These are phyloP conservation scores for Callithrix jacchus DNA, from an alignment of 2,113 vertebrate genomes.

Conservation along the genomic window DNA sequence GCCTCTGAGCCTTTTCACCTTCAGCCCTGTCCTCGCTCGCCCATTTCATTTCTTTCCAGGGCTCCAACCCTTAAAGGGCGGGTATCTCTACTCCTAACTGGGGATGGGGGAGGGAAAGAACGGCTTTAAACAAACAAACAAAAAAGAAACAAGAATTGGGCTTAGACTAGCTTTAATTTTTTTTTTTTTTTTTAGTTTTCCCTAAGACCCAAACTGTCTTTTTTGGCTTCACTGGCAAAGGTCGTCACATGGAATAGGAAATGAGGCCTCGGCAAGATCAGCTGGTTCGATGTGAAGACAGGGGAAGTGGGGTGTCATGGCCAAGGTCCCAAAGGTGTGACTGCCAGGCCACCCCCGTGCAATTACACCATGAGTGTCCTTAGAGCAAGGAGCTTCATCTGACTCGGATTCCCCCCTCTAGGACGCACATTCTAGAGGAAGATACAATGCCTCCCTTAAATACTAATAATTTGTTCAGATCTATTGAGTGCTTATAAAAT, in stretches of 20 bases:
- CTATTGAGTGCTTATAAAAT: neutral
- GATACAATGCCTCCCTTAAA: neutral
- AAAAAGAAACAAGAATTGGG: neutral
- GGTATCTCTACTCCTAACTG: neutral
- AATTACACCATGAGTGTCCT: neutral
- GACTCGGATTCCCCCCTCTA: neutral
- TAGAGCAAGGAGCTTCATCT: neutral
- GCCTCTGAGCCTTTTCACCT: accelerated
- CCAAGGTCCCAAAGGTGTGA: no score
- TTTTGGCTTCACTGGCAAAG: neutral
- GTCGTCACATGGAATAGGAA: neutral
- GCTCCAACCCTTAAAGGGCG: neutral
- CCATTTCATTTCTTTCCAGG: constrained; percentile 48
- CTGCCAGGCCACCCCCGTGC: neutral
- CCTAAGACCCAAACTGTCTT: neutral
- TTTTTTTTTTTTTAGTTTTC: no score
- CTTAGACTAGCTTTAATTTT: neutral
- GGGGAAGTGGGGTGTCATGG: neutral
- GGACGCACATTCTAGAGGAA: no score
- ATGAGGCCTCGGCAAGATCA: neutral
- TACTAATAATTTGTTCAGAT: neutral
- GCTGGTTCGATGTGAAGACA: neutral
- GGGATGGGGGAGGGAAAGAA: accelerated
- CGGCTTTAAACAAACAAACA: neutral
- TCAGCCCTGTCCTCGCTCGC: constrained; percentile 38